A percentile compares a stretch with the other conserved stretches of the same genome.
Evolutionary conservation across 2,797 vertebrate species (phyloP).

Genomic region (Triplophysa yarkandensis): DNA sequence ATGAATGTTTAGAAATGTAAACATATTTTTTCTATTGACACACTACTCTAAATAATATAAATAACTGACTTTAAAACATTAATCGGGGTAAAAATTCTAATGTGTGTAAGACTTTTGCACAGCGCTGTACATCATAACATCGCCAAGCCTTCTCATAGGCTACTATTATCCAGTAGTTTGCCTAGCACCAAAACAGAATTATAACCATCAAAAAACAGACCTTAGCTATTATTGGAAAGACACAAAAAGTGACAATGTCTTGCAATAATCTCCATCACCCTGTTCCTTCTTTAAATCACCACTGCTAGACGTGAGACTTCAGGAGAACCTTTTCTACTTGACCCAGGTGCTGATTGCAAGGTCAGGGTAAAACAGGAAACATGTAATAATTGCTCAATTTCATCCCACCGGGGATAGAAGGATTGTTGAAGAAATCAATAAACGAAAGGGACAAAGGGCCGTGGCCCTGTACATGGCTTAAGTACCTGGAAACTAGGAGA

Average conservation of each 20-base stretch:
- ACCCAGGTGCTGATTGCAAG: slow-evolving; percentile 36
- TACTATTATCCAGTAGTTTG: neutral
- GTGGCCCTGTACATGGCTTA: slow-evolving; percentile 11
- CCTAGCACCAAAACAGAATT: neutral
- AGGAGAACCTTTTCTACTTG: slow-evolving; percentile 3
- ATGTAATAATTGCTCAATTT: slow-evolving; percentile 39
- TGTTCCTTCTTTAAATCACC: neutral
- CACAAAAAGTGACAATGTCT: neutral
- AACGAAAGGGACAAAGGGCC: slow-evolving; percentile 26
- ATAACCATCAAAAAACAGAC: neutral
- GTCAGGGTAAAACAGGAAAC: slow-evolving; percentile 26
- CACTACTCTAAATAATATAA: no score
- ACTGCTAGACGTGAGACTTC: neutral
- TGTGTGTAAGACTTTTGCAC: no score
- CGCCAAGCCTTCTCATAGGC: no score
- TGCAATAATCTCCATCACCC: slow-evolving; percentile 17
- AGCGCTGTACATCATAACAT: neutral
- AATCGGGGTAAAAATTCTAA: no score
- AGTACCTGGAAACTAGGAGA: slow-evolving; percentile 23
- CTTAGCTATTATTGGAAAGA: neutral
- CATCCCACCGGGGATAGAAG: neutral
- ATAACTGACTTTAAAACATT: no score
- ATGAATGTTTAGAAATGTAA: no score
- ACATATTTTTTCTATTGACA: no score
- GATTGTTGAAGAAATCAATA: slow-evolving; percentile 29